These are phyloP conservation scores for Laupala kohalensis DNA, from an alignment of 1,140 invertebrate genomes.

Conservation along the genomic window DNA sequence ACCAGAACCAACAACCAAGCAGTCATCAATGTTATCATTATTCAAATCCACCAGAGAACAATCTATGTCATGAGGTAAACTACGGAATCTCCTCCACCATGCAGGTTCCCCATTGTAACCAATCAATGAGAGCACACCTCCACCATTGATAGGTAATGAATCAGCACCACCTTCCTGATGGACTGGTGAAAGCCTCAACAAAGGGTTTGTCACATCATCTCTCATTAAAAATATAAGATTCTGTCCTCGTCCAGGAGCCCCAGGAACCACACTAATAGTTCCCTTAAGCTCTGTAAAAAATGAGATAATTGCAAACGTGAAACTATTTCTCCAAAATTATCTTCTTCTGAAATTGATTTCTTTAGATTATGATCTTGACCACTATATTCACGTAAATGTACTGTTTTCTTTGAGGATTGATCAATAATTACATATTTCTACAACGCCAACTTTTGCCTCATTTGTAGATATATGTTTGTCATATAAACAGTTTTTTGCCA, in stretches of 20 bases:
- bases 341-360: neutral
- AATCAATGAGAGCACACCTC: conserved; percentile 46
- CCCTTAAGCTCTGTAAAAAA: conserved; percentile 45
- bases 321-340: neutral
- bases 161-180: conserved; percentile 26
- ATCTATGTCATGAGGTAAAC: conserved; percentile 50
- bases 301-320: too few species aligned
- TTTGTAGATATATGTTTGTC: too few species aligned
- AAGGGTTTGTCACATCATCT: conserved; percentile 39
- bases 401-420: too few species aligned
- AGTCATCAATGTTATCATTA: conserved; percentile 51
- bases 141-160: conserved; percentile 21
- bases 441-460: neutral
- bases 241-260: conserved; percentile 38
- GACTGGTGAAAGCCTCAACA: conserved; percentile 13
- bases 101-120: conserved; percentile 44
- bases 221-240: conserved; percentile 57
- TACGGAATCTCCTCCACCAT: conserved; percentile 46
- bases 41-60: conserved; percentile 56
- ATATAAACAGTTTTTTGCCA: too few species aligned
- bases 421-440: too few species aligned
- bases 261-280: conserved; percentile 49
- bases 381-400: too few species aligned
- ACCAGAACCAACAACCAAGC: conserved; percentile 52
- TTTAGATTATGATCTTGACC: too few species aligned